phyloP scores from a whole-genome alignment of 2,797 vertebrate genomes.

The Poecilia velifera region DNA sequence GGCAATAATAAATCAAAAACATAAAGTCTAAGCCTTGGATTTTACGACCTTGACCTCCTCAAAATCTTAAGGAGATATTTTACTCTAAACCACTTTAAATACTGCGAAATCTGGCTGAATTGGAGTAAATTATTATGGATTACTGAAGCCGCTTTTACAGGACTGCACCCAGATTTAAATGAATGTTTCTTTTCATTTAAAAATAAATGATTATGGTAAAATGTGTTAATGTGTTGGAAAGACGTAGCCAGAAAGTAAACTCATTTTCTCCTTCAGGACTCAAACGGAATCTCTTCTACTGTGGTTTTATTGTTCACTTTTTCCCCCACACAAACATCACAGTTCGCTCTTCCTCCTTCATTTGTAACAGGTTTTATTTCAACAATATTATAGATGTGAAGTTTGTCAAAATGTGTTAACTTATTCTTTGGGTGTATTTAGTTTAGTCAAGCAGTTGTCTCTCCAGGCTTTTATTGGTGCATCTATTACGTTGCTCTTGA shows the following conservation, averaged over 20 bases:
- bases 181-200: neutral
- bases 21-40: neutral
- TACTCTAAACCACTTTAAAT: neutral
- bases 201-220: neutral
- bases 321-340: neutral
- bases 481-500: no score
- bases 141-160: neutral
- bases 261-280: neutral
- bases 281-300: neutral
- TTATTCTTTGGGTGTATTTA: no score
- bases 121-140: neutral
- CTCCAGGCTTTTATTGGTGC: no score
- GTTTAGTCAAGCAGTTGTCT: no score
- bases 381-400: no score
- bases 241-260: neutral
- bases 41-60: no score
- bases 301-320: neutral
- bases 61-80: neutral
- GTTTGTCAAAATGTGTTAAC: no score
- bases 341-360: constrained; percentile 15
- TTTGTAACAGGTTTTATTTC: neutral
- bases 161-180: neutral
- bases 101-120: neutral
- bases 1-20: neutral
- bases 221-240: neutral